Evolutionary conservation across 2,888 invertebrate genomes (phyloP), one percentile per base, ranked within the genome.

Genomic region (Seira sanloemensis): DNA sequence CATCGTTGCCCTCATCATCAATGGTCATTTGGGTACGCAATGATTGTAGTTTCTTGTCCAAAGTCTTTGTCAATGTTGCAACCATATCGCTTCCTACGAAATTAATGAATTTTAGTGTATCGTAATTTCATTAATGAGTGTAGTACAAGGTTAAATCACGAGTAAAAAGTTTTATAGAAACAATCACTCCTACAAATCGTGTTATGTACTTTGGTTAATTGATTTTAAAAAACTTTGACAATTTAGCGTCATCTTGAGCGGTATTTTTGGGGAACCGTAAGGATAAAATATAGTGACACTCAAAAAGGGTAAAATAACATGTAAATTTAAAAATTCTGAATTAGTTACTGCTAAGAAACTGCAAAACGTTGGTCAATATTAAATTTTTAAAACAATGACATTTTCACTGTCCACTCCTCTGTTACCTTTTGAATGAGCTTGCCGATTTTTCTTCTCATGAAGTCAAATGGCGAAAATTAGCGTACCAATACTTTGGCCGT

Each of bases 11-110:
- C 27, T 68, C 62, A 5, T 37, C 50, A 1, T 78, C 77, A 26
- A 37, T 54, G 21, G 65, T 73, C 67, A 58, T 69, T 67, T 84
- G 78, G 21, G 69, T 94, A 91, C 95, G 93, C 90, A 95, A 91
- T 90, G 94, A 94, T 90, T 94, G 94, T 92, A 96, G 93, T 91
- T 96, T 96, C 91, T 95, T 95, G 91, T 97, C 96, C 92, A 96
- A 94, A 84, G 96, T 95, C 90, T 95, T 95, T 90, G 96, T 97
- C 91, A 97, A 94, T 90, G 95, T 95, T 91, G 95, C 95, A 91
- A 97, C 92, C 90, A 97, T 94, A 92, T 96, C 96, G 91, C 95
- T 94, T 91, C 96, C 97, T 96, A 92, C 18, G 86, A 78, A 82
- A 25, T 54, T 21, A 65, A 78, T 19, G 50, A 46, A 66, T n/a